These are phyloP conservation scores for Origma solitaria DNA, from an alignment of 2,113 vertebrate species.

Conservation along the genomic window DNA sequence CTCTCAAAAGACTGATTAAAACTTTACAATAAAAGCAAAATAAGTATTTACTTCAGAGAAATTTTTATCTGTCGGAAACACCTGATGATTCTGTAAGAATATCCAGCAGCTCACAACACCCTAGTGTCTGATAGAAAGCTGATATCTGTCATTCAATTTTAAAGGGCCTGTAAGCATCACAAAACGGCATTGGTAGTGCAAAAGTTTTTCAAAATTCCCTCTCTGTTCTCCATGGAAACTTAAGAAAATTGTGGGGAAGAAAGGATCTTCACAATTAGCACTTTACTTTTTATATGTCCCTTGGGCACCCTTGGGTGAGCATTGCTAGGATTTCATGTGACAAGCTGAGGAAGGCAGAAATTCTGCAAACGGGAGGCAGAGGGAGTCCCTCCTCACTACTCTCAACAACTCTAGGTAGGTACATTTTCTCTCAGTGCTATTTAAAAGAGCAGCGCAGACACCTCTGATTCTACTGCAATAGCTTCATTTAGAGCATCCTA, in stretches of 20 bases:
- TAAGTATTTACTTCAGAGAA: neutral
- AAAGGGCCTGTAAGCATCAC: neutral
- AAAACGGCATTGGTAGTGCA: neutral
- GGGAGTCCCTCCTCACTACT: neutral
- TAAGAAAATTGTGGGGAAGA: rapidly evolving
- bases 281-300: neutral
- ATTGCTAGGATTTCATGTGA: neutral
- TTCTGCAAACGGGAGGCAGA: neutral
- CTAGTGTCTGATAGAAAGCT: neutral
- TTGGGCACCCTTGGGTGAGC: neutral
- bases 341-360: neutral
- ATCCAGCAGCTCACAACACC: neutral
- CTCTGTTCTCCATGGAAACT: neutral
- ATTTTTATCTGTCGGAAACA: neutral
- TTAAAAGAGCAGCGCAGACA: neutral
- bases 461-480: neutral
- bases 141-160: neutral
- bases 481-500: neutral
- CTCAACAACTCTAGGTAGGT: neutral
- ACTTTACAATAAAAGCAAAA: neutral
- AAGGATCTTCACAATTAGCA: neutral
- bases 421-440: neutral
- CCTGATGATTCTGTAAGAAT: neutral
- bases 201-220: neutral
- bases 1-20: neutral